Percentiles rank a stretch among this genome's conserved stretches.
These are phyloP conservation scores for Euglossa dilemma DNA, from an alignment of 1,140 invertebrate species.

Conservation along the genomic window DNA sequence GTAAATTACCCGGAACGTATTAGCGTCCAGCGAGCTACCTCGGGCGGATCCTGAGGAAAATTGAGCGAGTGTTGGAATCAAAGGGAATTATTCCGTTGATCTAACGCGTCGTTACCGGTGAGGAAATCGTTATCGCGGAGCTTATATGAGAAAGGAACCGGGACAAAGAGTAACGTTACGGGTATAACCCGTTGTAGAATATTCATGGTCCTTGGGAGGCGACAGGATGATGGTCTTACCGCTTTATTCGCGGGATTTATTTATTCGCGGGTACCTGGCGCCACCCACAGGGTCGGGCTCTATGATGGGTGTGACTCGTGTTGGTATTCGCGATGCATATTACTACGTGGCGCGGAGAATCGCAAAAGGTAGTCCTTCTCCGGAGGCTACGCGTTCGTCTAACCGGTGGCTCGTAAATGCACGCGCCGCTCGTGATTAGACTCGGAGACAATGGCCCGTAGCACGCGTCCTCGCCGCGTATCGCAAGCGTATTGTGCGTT, in stretches of 20 bases:
- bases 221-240: conserved; percentile 40
- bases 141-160: conserved; percentile 6
- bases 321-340: conserved; percentile 71
- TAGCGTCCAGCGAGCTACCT: background rate
- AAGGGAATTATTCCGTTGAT: background rate
- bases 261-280: conserved; percentile 64
- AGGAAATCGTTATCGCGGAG: conserved; percentile 27
- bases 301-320: conserved; percentile 70
- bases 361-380: conserved; percentile 54
- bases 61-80: conserved; percentile 1
- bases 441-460: conserved; percentile 37
- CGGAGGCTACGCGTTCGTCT: conserved; percentile 23
- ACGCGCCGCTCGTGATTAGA: conserved; percentile 46
- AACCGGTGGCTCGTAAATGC: conserved; percentile 61
- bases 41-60: background rate
- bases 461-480: conserved; percentile 13
- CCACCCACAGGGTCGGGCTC: conserved; percentile 65
- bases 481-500: conserved; percentile 30
- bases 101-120: conserved; percentile 32
- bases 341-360: conserved; percentile 51
- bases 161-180: conserved; percentile 7
- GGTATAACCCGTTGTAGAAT: conserved; percentile 2
- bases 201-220: conserved; percentile 11
- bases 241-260: conserved; percentile 61
- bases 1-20: background rate